These are phyloP conservation scores for Sarotherodon lohbergeri DNA, from an alignment of 2,113 vertebrate species.

Conservation along the genomic window DNA sequence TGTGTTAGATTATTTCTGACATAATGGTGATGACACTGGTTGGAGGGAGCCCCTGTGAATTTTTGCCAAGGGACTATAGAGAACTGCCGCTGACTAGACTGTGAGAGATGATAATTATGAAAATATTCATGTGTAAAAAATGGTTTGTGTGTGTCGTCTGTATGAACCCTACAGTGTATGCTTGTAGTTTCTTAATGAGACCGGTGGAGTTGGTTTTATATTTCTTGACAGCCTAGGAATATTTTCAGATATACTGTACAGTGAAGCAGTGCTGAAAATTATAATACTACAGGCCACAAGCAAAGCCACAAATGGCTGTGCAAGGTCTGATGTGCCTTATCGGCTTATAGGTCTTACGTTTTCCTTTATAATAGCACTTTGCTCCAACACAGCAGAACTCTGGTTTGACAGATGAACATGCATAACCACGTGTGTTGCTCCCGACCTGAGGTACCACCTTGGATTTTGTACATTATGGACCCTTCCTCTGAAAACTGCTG, in stretches of 20 bases:
- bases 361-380: neutral
- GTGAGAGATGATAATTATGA: neutral
- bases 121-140: neutral
- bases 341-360: neutral
- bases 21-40: neutral
- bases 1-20: neutral
- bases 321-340: neutral
- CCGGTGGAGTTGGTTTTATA: neutral
- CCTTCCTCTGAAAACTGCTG: neutral
- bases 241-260: neutral
- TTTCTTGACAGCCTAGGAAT: neutral
- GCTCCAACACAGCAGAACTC: neutral
- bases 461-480: accelerated
- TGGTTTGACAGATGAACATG: neutral
- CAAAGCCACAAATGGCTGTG: neutral
- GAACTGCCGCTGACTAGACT: neutral
- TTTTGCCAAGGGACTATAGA: neutral
- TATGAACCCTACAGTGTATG: neutral
- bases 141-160: neutral
- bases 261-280: neutral
- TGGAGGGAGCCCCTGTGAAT: neutral
- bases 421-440: neutral
- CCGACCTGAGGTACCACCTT: neutral
- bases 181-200: neutral
- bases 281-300: neutral